These are phyloP conservation scores for Parnassius mnemosyne DNA, from an alignment of 2,888 invertebrate genomes.

Conservation along the genomic window DNA sequence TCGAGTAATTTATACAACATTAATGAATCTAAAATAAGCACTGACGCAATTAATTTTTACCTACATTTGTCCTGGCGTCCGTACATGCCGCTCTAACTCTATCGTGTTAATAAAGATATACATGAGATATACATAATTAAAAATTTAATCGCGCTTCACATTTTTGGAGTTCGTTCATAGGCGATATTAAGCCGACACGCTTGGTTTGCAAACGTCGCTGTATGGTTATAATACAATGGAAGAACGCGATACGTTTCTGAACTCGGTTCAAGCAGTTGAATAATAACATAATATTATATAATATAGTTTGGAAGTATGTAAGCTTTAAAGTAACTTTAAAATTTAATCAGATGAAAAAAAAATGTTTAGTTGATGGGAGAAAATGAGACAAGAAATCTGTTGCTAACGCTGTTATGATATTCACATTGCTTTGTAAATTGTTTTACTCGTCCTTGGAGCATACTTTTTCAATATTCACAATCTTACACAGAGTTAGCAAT, in stretches of 20 bases:
- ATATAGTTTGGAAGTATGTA: not conserved
- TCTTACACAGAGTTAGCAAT: too few species aligned
- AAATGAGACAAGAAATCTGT: too few species aligned
- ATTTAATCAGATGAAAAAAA: too few species aligned
- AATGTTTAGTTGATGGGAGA: too few species aligned
- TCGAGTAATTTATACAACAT: too few species aligned
- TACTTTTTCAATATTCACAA: too few species aligned
- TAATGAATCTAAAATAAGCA: too few species aligned
- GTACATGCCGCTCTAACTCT: conserved; percentile 26
- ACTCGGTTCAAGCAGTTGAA: not conserved
- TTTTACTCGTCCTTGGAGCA: too few species aligned
- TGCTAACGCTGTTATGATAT: too few species aligned
- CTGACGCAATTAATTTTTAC: too few species aligned
- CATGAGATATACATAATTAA: conserved; percentile 3
- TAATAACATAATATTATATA: not conserved
- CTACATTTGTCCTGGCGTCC: not conserved
- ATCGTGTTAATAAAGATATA: conserved; percentile 7
- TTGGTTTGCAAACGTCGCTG: conserved; percentile 14
- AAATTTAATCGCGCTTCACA: conserved; percentile 5
- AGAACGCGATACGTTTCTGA: conserved; percentile 3
- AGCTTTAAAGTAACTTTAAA: too few species aligned
- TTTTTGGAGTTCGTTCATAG: conserved; percentile 22
- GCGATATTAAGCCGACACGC: conserved; percentile 10
- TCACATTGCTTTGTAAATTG: too few species aligned
- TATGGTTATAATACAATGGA: conserved; percentile 22